Conservation (phyloP, 2,888 invertebrate genomes). For the Mechanitis mazaeus region DNA sequence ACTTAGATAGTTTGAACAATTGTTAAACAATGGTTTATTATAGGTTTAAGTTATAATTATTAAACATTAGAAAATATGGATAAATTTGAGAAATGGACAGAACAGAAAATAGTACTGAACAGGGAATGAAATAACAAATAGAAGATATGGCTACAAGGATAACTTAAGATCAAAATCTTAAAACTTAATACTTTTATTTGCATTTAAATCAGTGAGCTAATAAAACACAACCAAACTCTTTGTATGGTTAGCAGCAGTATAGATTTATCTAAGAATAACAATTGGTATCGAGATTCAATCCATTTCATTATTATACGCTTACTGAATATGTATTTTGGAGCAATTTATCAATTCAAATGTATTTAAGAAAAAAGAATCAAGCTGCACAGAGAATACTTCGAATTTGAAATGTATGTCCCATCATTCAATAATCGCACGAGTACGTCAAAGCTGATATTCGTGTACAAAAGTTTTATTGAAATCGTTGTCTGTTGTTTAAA, state of each 20-base stretch:
- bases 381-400: background rate
- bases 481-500: background rate
- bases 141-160: too few species aligned
- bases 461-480: conserved; percentile 13
- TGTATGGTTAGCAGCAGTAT: too few species aligned
- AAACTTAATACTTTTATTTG: too few species aligned
- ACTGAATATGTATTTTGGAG: background rate
- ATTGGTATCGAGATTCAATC: background rate
- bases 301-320: background rate
- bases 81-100: too few species aligned
- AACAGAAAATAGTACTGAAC: too few species aligned
- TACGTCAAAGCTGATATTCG: conserved; percentile 12
- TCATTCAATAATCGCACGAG: conserved; percentile 8
- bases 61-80: too few species aligned
- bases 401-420: background rate
- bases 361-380: background rate
- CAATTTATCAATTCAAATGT: background rate
- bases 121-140: too few species aligned
- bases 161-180: too few species aligned
- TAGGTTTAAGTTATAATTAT: too few species aligned
- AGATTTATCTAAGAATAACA: background rate
- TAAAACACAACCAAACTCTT: too few species aligned
- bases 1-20: background rate
- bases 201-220: too few species aligned
- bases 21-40: background rate